Percentiles rank a stretch among this genome's conserved stretches.
Evolutionary conservation across 2,113 vertebrate genomes (phyloP).

Genomic region (Lepisosteus oculatus): DNA sequence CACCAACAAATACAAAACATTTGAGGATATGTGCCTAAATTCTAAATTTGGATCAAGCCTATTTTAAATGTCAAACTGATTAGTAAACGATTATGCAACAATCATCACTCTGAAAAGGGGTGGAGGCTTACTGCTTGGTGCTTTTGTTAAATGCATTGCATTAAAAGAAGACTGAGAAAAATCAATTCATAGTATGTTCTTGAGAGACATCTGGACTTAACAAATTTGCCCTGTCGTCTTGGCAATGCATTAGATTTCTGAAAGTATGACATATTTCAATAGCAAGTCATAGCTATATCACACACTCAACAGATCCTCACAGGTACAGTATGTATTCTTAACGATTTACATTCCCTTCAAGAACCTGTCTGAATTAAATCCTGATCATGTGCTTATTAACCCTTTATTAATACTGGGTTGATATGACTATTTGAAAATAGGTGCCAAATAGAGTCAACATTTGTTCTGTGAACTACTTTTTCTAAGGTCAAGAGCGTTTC

Average conservation of each 20-base stretch:
- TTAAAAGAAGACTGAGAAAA: background rate
- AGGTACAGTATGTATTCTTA: too few species aligned
- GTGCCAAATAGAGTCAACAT: too few species aligned
- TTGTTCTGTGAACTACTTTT: too few species aligned
- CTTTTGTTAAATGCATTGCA: background rate
- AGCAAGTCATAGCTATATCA: background rate
- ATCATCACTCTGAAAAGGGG: background rate
- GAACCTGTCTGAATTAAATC: too few species aligned
- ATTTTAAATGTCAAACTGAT: background rate
- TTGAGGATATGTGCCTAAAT: background rate
- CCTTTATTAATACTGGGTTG: too few species aligned
- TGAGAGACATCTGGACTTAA: background rate
- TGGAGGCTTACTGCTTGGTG: background rate
- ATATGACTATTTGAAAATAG: too few species aligned
- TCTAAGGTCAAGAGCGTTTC: slow-evolving; percentile 24
- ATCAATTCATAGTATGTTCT: background rate
- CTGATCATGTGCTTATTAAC: too few species aligned
- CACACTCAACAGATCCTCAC: background rate
- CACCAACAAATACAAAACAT: background rate
- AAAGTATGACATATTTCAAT: background rate
- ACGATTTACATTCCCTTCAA: too few species aligned
- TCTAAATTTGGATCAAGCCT: too few species aligned
- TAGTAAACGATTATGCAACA: background rate
- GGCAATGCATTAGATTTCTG: background rate
- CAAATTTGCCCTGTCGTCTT: background rate